Percentiles rank a stretch among this genome's conserved stretches.
Evolutionary conservation across 2,888 invertebrate species (phyloP).

Genomic region (Holacanthella duospinosa): DNA sequence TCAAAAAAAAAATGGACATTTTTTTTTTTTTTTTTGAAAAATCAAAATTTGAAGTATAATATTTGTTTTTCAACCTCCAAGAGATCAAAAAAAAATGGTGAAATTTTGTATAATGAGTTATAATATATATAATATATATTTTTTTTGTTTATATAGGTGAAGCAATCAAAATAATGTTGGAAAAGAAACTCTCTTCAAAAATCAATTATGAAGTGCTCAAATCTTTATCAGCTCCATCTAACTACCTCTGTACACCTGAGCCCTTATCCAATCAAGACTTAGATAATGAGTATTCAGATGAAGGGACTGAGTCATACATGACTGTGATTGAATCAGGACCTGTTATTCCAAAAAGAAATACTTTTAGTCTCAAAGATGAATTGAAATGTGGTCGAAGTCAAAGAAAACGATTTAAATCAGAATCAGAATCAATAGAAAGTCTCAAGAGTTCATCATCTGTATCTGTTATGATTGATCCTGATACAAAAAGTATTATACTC

Average conservation of each 20-base stretch:
- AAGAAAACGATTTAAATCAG: neutral
- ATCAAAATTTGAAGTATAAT: conserved; percentile 11
- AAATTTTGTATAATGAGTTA: neutral
- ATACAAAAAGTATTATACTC: conserved; percentile 10
- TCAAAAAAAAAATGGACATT: too few relatives aligned
- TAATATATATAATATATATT: conserved; percentile 1
- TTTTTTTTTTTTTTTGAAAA: too few relatives aligned
- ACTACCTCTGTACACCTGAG: conserved; percentile 1
- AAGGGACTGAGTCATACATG: conserved; percentile 12
- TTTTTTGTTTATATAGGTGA: conserved; percentile 52
- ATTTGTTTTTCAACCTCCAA: too few relatives aligned
- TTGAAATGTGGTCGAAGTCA: neutral
- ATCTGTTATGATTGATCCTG: neutral
- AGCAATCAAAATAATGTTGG: conserved; percentile 92
- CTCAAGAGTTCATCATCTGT: neutral
- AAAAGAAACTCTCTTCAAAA: conserved; percentile 90
- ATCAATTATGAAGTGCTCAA: conserved; percentile 95
- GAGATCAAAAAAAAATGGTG: too few relatives aligned
- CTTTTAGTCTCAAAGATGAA: conserved; percentile 1
- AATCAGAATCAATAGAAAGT: neutral
- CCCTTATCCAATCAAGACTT: neutral
- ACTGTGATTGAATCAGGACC: conserved; percentile 37
- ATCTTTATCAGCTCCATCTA: conserved; percentile 47
- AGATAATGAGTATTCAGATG: conserved; percentile 5
- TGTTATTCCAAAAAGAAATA: conserved; percentile 21